phyloP scores from a whole-genome alignment of 2,888 invertebrate species.

The Acheta domesticus region DNA sequence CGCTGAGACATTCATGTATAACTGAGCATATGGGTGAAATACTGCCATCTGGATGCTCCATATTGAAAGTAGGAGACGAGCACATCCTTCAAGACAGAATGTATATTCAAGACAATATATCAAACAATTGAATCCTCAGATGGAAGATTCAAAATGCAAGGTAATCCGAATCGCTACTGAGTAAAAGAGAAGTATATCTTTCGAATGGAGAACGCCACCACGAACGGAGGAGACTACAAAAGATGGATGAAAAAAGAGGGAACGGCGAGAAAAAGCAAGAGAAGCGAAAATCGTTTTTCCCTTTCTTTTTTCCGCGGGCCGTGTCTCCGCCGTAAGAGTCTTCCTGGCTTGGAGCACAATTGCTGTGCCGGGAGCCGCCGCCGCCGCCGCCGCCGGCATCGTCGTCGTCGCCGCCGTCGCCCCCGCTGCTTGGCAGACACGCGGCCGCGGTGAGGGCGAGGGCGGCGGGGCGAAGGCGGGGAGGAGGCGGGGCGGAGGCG shows the following conservation, averaged over 20 bases:
- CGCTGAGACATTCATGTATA: no score
- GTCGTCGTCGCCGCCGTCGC: not conserved
- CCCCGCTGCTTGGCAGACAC: not conserved
- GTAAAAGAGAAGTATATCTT: not conserved
- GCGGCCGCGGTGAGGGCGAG: not conserved
- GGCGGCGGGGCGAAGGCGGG: not conserved
- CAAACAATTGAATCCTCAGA: not conserved
- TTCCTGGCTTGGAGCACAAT: constrained; percentile 18
- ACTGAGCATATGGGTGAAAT: no score
- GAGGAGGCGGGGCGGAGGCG: not conserved
- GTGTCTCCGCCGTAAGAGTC: constrained; percentile 18
- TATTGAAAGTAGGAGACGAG: not conserved
- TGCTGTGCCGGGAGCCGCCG: not conserved
- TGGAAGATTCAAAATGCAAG: not conserved
- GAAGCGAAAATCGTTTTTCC: not conserved
- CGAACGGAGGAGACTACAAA: not conserved
- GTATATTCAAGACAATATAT: not conserved
- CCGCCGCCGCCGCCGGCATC: not conserved
- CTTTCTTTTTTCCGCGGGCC: not conserved
- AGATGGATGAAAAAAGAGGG: not conserved
- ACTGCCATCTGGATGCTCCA: no score
- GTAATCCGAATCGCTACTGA: not conserved
- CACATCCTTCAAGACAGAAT: not conserved
- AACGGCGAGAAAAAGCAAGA: not conserved
- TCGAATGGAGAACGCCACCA: not conserved